Percentiles rank a stretch among this genome's conserved stretches.
phyloP scores from a whole-genome alignment of 1,140 invertebrate species.

The Bombus pascuorum region DNA sequence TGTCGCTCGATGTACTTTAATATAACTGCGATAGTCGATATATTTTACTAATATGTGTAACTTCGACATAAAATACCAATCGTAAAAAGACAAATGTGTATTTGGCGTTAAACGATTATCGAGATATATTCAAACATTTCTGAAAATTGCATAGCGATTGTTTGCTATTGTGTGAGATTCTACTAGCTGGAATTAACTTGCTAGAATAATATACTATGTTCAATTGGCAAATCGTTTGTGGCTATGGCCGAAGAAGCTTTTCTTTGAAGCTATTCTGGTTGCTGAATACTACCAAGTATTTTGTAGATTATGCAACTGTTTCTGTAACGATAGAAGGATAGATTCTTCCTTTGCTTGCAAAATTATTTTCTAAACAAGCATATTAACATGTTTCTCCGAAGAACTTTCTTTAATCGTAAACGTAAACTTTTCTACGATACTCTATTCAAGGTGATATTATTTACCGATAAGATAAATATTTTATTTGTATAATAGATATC shows the following conservation, averaged over 20 bases:
- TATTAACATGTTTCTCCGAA: background rate
- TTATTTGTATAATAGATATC: too few species aligned
- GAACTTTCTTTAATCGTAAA: background rate
- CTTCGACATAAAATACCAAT: too few species aligned
- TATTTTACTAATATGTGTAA: too few species aligned
- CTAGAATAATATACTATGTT: background rate
- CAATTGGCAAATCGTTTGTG: background rate
- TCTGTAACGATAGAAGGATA: background rate
- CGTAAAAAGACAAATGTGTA: too few species aligned
- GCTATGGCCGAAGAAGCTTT: background rate
- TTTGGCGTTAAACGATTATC: background rate
- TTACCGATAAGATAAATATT: too few species aligned
- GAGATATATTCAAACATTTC: background rate
- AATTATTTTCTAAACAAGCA: background rate
- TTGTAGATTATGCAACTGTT: background rate
- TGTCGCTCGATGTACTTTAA: too few species aligned
- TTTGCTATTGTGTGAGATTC: background rate
- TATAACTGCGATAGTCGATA: too few species aligned
- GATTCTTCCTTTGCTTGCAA: background rate
- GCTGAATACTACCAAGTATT: background rate
- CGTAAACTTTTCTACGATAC: too few species aligned
- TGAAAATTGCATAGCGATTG: background rate
- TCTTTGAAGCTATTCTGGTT: conserved; percentile 8
- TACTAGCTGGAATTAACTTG: background rate
- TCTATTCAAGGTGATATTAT: too few species aligned